Percentiles rank a stretch among this genome's conserved stretches.
These are phyloP conservation scores for Chaetorhynchus papuensis DNA, from an alignment of 2,113 vertebrate species.

Conservation along the genomic window DNA sequence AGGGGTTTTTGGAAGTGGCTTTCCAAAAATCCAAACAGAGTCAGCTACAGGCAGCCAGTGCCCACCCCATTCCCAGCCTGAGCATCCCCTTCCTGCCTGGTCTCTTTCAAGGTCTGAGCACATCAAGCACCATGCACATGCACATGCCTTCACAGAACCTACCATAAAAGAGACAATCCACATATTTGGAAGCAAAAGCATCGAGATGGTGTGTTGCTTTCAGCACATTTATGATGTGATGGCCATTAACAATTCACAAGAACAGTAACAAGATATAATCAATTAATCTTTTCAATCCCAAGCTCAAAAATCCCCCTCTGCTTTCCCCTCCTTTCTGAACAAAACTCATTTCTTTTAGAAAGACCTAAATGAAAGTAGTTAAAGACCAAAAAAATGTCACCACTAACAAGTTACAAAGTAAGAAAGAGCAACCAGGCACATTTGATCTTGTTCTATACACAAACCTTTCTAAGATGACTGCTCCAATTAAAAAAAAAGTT, in stretches of 20 bases:
- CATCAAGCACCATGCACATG: neutral
- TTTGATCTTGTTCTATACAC: constrained; percentile 26
- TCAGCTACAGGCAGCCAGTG: neutral
- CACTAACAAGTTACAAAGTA: constrained; percentile 37
- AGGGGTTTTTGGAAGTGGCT: neutral
- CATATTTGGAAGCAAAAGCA: constrained; percentile 53
- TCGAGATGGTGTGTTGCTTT: constrained; percentile 22
- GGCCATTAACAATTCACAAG: constrained; percentile 7
- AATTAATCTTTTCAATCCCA: constrained; percentile 5
- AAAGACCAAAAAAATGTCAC: constrained; percentile 16
- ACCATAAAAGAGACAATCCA: constrained; percentile 44
- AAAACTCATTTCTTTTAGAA: neutral
- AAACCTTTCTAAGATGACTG: constrained; percentile 33
- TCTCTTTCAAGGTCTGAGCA: neutral
- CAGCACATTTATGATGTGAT: neutral
- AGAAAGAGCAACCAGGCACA: constrained; percentile 15
- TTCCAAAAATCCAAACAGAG: neutral
- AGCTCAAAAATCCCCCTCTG: neutral
- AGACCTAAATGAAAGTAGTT: constrained; percentile 2
- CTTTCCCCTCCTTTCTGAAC: neutral
- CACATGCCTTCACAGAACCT: neutral
- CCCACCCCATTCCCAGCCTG: neutral
- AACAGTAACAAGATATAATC: neutral
- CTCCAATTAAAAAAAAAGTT: constrained; percentile 49
- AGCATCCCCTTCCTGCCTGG: neutral